Conservation (phyloP, 2,113 vertebrate species). For the Andinoacara biseriatus region DNA sequence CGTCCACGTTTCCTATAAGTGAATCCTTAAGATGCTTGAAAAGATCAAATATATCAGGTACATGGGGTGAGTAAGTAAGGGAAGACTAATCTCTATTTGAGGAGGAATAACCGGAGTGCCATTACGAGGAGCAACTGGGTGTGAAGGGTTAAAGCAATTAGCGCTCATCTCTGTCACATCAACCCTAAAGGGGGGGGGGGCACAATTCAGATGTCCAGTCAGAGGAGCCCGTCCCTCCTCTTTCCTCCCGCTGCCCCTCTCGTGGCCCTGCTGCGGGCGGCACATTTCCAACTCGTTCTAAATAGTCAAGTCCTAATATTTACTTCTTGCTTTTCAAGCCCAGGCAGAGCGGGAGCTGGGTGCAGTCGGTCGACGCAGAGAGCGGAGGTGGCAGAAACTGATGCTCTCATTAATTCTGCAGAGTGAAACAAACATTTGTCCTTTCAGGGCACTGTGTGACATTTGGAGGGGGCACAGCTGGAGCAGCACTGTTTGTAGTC, state of each 20-base stretch:
- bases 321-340: slow-evolving; percentile 73
- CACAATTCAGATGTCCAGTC: slow-evolving; percentile 49
- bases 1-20: not conserved
- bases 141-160: slow-evolving; percentile 73
- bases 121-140: slow-evolving; percentile 65
- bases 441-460: slow-evolving; percentile 65
- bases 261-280: slow-evolving; percentile 47
- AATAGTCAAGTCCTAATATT: slow-evolving; percentile 79
- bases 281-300: slow-evolving; percentile 71
- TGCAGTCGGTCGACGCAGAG: slow-evolving; percentile 26
- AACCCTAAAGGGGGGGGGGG: slow-evolving; percentile 5
- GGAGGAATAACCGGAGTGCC: slow-evolving; percentile 23
- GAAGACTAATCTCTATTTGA: slow-evolving; percentile 77
- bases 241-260: slow-evolving; percentile 51
- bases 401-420: slow-evolving; percentile 77
- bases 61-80: slow-evolving; percentile 50
- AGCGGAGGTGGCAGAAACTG: slow-evolving; percentile 65
- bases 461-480: slow-evolving; percentile 50
- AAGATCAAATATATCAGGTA: slow-evolving; percentile 8
- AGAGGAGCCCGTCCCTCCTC: slow-evolving; percentile 12
- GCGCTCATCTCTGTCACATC: slow-evolving; percentile 56
- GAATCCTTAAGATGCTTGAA: not conserved
- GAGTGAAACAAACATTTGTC: slow-evolving; percentile 75
- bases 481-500: slow-evolving; percentile 12
- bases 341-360: slow-evolving; percentile 56